Base-by-base conservation (phyloP, 2,113 vertebrate species). In the Notothenia rossii region DNA sequence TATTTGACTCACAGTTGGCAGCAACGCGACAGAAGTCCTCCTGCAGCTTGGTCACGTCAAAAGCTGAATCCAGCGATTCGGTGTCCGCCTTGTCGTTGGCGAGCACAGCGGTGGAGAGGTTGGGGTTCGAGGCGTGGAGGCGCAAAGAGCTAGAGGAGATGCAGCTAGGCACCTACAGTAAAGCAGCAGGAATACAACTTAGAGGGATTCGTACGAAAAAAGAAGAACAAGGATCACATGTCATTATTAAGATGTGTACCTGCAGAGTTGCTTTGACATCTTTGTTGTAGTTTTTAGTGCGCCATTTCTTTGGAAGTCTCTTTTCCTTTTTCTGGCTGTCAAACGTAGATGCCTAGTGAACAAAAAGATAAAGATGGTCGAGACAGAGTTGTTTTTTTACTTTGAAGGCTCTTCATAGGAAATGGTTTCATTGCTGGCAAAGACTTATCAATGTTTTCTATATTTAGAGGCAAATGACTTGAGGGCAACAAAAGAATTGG, bases 251-350 rank as follows among this genome's bases (percentile, higher is more conserved):
- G 8, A 3, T 62, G 33, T 20, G 82, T 95, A 99, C 98, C 97
- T 99, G 98, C 86, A 99, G 94, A 4, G 89, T 98, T 89, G 95
- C 96, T 96, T 98, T 99, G 87, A 94, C 86, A 75, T 99, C 98
- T 95, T 99, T 99, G 88, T 95, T 96, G 88, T 96, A 95, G 92
- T 95, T 96, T 93, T 98, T 97, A 86, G 95, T 90, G 62, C 96
- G 93, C 98, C 97, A 99, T 83, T 96, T 97, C 81, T 94, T 96
- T 67, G 95, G 96, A 43, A 94, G 84, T 90, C 97, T 95, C 90
- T 99, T 99, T 80, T 98, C 98, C 88, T 99, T 99, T 93, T 99
- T 99, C 45, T 97, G 97, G 90, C 97, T 99, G 95, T 99, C 97
- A 89, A 97, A 97, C 69, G 95, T 86, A 81, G 96, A 96, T 63